Evolutionary conservation across 2,888 invertebrate species (phyloP).

Genomic region (Pasiphila rectangulata): DNA sequence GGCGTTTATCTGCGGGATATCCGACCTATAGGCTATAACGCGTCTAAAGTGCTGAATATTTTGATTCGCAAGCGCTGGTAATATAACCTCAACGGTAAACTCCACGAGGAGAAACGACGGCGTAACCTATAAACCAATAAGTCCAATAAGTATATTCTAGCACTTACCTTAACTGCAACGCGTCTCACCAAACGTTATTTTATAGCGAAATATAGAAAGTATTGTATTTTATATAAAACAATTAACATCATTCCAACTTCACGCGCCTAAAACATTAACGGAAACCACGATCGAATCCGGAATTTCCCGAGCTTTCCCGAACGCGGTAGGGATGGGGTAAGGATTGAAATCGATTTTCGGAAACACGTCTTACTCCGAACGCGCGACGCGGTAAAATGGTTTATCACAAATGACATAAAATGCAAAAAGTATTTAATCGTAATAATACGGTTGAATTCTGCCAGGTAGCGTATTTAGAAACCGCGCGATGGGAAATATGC

Average conservation of each 20-base stretch:
- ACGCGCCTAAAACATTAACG: slow-evolving; percentile 21
- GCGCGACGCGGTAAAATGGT: slow-evolving; percentile 17
- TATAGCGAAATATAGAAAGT: slow-evolving; percentile 32
- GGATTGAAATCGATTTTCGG: neutral
- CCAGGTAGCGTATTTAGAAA: slow-evolving; percentile 17
- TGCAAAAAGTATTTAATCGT: slow-evolving; percentile 11
- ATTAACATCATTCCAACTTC: slow-evolving; percentile 21
- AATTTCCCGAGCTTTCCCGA: slow-evolving; percentile 3
- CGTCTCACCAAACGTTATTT: slow-evolving; percentile 23
- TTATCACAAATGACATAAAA: slow-evolving; percentile 16
- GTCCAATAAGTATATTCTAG: slow-evolving; percentile 4
- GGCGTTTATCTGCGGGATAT: no score
- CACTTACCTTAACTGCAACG: slow-evolving; percentile 23
- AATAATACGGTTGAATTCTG: slow-evolving; percentile 11
- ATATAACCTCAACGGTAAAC: no score
- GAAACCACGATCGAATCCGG: slow-evolving; percentile 8
- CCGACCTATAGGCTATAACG: no score
- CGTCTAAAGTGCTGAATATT: no score
- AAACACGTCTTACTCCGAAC: slow-evolving; percentile 15
- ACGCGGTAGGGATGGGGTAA: slow-evolving; percentile 21
- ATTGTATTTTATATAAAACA: slow-evolving; percentile 25
- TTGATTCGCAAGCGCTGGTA: no score
- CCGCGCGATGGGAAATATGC: slow-evolving; percentile 11
- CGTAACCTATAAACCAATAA: no score
- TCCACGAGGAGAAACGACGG: no score